Conservation (phyloP, 2,797 vertebrate species). For the Lepilemur septentrionalis region DNA sequence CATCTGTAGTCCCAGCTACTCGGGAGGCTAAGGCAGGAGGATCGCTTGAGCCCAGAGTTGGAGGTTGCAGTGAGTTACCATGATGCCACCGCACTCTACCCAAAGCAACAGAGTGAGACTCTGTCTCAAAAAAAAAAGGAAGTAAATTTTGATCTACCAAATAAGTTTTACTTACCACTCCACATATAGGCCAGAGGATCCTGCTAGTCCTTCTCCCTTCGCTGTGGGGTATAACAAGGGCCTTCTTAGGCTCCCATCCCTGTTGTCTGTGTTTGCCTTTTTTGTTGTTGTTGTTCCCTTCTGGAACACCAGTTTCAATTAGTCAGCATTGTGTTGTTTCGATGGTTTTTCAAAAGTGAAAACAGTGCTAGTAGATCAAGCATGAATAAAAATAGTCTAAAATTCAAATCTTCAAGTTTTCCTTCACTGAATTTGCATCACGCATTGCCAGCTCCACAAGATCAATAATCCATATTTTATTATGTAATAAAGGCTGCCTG, state of each 20-base stretch:
- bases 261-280: background rate
- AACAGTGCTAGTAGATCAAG: background rate
- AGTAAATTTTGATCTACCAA: background rate
- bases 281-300: background rate
- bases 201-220: background rate
- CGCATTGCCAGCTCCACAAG: background rate
- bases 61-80: too few species aligned
- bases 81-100: too few species aligned
- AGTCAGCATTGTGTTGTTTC: background rate
- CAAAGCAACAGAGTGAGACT: too few species aligned
- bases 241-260: background rate
- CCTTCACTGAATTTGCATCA: conserved; percentile 17
- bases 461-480: conserved; percentile 70
- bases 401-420: background rate
- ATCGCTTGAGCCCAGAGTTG: too few species aligned
- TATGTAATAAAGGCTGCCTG: conserved; percentile 53
- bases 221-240: accelerated
- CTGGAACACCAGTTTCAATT: background rate
- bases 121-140: background rate
- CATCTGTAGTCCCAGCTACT: too few species aligned
- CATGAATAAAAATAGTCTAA: background rate
- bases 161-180: background rate
- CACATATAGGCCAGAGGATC: background rate
- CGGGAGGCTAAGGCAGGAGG: too few species aligned
- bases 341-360: background rate